These are phyloP conservation scores for Lipotes vexillifer DNA, from an alignment of 2,113 vertebrate genomes.

Conservation along the genomic window DNA sequence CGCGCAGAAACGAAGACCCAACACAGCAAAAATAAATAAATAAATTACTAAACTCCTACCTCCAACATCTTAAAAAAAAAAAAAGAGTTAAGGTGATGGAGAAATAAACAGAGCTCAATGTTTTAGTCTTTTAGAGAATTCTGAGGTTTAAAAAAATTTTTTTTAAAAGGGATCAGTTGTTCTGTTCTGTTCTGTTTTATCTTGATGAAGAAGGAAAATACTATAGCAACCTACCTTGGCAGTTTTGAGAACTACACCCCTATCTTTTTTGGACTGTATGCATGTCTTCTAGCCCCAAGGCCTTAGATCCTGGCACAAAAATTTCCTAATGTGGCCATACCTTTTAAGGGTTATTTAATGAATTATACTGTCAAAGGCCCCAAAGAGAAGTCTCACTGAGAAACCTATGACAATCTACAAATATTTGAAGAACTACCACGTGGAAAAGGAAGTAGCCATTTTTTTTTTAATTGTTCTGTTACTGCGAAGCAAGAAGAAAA, in stretches of 20 bases:
- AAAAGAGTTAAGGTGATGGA: background rate
- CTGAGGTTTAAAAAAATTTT: background rate
- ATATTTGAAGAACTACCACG: background rate
- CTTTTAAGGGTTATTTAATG: background rate
- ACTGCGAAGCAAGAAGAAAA: background rate
- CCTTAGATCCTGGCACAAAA: background rate
- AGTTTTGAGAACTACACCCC: background rate
- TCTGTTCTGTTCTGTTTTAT: background rate
- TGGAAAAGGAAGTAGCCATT: background rate
- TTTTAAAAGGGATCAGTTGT: background rate
- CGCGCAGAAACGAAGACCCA: too few species aligned
- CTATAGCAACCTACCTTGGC: background rate
- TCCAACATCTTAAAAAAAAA: too few species aligned
- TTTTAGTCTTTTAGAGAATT: background rate
- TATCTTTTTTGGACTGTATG: background rate
- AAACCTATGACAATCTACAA: background rate
- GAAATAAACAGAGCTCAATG: background rate
- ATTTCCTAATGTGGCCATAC: background rate
- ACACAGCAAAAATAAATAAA: too few species aligned
- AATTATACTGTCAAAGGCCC: background rate
- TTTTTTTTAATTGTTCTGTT: background rate
- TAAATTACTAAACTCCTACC: too few species aligned
- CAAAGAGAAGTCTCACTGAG: background rate
- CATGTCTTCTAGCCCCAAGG: background rate
- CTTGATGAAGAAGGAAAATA: background rate